A percentile compares a stretch with the other conserved stretches of the same genome.
Conservation (phyloP, 2,888 invertebrate genomes). For the Bellardia bayeri region DNA sequence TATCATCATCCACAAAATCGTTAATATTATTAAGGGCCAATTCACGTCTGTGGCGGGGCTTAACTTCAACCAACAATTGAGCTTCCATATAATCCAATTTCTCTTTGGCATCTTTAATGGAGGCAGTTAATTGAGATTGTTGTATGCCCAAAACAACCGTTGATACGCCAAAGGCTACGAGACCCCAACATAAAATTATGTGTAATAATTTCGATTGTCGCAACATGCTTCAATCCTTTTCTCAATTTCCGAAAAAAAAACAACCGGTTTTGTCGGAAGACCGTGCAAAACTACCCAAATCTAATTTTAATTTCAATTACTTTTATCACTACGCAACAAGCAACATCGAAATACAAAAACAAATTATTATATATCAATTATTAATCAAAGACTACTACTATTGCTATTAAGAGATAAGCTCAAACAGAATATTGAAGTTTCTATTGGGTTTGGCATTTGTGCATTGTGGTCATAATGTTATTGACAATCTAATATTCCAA, state of each 20-base stretch:
- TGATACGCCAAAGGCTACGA: constrained; percentile 74
- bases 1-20: constrained; percentile 29
- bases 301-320: background rate
- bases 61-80: constrained; percentile 66
- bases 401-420: background rate
- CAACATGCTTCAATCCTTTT: constrained; percentile 20
- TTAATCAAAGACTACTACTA: background rate
- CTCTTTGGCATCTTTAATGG: constrained; percentile 72
- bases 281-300: constrained; percentile 35
- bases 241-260: constrained; percentile 4
- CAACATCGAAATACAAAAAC: constrained; percentile 11
- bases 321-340: background rate
- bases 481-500: background rate
- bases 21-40: background rate
- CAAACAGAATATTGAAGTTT: constrained; percentile 1
- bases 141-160: constrained; percentile 76
- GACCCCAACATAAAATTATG: constrained; percentile 74
- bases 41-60: constrained; percentile 47
- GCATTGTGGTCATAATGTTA: background rate
- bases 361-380: constrained; percentile 4
- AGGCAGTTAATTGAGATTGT: constrained; percentile 70
- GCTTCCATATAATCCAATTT: constrained; percentile 74
- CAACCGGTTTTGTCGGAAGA: constrained; percentile 31
- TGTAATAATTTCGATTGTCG: background rate
- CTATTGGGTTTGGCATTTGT: background rate